Conservation (phyloP, 2,113 vertebrate genomes). For the Saimiri boliviensis region DNA sequence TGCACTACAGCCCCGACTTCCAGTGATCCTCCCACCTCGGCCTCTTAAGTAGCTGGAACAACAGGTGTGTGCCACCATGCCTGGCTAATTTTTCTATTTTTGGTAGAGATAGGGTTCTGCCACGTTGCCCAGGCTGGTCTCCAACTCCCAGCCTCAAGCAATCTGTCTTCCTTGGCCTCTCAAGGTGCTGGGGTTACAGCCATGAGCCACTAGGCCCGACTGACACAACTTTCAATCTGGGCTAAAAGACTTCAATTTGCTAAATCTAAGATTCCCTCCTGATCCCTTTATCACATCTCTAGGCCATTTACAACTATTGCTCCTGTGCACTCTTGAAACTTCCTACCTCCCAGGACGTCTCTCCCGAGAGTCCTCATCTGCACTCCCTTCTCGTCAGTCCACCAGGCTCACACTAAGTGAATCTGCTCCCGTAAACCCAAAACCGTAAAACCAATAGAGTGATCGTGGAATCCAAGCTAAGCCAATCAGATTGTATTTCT, state of each 20-base stretch:
- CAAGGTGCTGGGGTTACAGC: no score
- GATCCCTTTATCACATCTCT: background rate
- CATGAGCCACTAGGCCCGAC: no score
- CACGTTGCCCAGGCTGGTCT: no score
- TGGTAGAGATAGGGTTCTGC: no score
- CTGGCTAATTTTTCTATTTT: no score
- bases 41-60: no score
- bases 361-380: rapidly evolving
- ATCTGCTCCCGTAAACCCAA: rapidly evolving
- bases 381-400: background rate
- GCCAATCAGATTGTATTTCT: background rate
- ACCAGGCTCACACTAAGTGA: no score
- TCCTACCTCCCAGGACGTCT: background rate
- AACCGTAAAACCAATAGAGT: background rate
- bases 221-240: background rate
- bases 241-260: background rate
- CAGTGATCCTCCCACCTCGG: no score
- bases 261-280: background rate
- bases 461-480: background rate
- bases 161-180: no score
- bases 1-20: no score
- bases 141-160: no score
- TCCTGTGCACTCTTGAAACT: background rate
- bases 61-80: no score
- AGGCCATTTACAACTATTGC: background rate